Conservation (phyloP, 1,140 invertebrate species). For the Amphibalanus amphitrite region DNA sequence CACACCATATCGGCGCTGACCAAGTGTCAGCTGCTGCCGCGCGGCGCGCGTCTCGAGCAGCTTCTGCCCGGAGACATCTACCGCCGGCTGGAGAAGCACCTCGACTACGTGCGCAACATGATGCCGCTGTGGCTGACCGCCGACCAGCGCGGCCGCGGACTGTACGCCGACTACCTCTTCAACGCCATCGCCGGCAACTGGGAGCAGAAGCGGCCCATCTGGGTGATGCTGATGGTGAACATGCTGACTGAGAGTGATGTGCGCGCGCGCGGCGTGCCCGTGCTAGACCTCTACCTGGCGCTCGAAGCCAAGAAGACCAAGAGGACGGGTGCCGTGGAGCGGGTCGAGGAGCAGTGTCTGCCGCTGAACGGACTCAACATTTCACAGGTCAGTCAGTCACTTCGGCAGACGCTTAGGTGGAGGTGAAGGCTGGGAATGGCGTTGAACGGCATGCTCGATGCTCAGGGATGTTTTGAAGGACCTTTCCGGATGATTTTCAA, state of each 20-base stretch:
- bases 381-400: constrained; percentile 30
- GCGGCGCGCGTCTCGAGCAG: constrained; percentile 27
- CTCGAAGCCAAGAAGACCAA: constrained; percentile 34
- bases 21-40: constrained; percentile 34
- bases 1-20: constrained; percentile 31
- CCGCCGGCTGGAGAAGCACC: constrained; percentile 30
- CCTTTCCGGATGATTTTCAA: no score
- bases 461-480: no score
- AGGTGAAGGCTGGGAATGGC: no score
- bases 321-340: constrained; percentile 34
- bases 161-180: constrained; percentile 35
- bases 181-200: constrained; percentile 36
- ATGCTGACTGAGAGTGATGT: constrained; percentile 35
- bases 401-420: no score
- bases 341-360: constrained; percentile 37
- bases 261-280: constrained; percentile 33
- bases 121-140: constrained; percentile 34
- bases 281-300: constrained; percentile 36
- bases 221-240: constrained; percentile 39
- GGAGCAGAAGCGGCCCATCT: constrained; percentile 36
- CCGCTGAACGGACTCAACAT: constrained; percentile 36
- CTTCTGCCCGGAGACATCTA: constrained; percentile 32
- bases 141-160: constrained; percentile 30
- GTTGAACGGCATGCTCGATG: no score
- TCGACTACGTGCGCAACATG: constrained; percentile 31